Conservation (phyloP, 1,140 invertebrate species). For the Drosophila kepulauana region DNA sequence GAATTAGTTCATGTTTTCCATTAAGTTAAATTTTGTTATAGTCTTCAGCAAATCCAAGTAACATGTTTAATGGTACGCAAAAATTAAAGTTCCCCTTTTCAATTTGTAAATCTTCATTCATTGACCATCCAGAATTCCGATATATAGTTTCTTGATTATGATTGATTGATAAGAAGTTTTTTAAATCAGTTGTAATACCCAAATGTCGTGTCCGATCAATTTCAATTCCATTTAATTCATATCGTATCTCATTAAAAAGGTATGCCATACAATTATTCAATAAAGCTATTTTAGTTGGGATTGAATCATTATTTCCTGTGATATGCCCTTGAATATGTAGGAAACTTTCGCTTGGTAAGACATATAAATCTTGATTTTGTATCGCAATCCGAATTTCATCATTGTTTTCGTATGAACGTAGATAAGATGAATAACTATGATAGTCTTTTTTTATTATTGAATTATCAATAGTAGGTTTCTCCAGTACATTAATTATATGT, state of each 20-base stretch:
- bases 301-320: not conserved
- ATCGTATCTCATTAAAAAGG: too few relatives aligned
- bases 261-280: not conserved
- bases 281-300: not conserved
- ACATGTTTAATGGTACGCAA: too few relatives aligned
- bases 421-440: slow-evolving; percentile 3
- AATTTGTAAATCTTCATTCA: not conserved
- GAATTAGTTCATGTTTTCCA: slow-evolving; percentile 8
- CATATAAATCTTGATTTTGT: slow-evolving; percentile 60
- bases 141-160: not conserved
- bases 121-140: slow-evolving; percentile 5
- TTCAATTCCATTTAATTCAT: not conserved
- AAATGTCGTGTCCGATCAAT: slow-evolving; percentile 8
- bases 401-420: slow-evolving; percentile 19
- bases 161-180: slow-evolving; percentile 3
- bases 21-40: not conserved
- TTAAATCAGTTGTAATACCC: slow-evolving; percentile 4
- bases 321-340: slow-evolving; percentile 2
- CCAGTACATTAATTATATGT: slow-evolving; percentile 9
- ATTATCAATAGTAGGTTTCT: slow-evolving; percentile 1
- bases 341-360: too few relatives aligned
- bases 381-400: slow-evolving; percentile 24
- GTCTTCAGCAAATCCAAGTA: too few relatives aligned
- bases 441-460: slow-evolving; percentile 9
- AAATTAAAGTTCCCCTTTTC: too few relatives aligned